Evolutionary conservation across 2,888 invertebrate species (phyloP), one percentile per base, ranked within the genome.

Genomic region (Cephus nigrinus): DNA sequence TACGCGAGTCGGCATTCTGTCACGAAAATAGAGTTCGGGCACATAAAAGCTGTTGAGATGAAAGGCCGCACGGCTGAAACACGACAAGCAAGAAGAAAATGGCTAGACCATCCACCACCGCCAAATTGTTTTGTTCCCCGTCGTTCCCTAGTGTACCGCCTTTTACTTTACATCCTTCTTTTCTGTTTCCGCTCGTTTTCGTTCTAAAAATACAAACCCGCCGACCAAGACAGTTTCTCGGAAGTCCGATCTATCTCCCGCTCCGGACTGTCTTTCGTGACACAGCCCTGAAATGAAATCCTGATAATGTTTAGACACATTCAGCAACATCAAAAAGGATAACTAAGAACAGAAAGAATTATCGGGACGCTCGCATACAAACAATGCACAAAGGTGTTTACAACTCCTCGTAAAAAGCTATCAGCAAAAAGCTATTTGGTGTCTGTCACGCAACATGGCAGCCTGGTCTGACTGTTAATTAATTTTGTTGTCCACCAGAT

Each of bases 101-200:
- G 71, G 71, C 71, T 33, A 71, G 71, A 23, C 71, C 71, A 71
- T 71, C 71, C 71, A 11, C 71, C 71, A 23, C 30, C 71, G 71
- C 71, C 71, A 71, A 71, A 71, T 71, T 71, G 71, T 71, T 71
- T 71, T 71, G 71, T 71, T 71, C 34, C 71, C 71, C 71, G 23
- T 30, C 71, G 71, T 71, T 33, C 71, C 71, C 23, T 30, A 30
- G 12, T 33, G 30, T 33, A 32, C 34, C 71, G 5, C 12, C 34
- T 55, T 55, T 74, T 35, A 73, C 75, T 40, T 72, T 32, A 68
- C 68, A 74, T 79, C 76, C 72, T 75, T 75, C 74, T 76, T 80
- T 73, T 80, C 77, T 77, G 76, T 78, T 79, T 79, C 73, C 79
- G 77, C 76, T 78, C 23, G 33, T 76, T 33, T 15, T 32, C 71